Base-by-base conservation (phyloP, 2,888 invertebrate genomes). In the Drosophila borborema region DNA sequence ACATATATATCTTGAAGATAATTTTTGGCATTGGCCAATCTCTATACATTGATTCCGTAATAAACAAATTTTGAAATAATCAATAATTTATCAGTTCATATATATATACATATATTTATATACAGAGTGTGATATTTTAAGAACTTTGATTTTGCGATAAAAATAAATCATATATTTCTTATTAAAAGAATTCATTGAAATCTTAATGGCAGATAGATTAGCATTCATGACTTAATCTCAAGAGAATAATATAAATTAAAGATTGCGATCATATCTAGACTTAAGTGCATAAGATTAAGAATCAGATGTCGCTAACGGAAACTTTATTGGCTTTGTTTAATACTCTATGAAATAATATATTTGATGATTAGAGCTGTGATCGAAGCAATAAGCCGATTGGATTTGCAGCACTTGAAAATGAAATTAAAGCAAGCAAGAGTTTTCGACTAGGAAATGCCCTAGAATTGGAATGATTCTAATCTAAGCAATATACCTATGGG, bases 241-340 rank as follows among this genome's bases (percentile, higher is more conserved):
- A 38, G 38, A 38, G 20, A 16, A 54, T 16, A 23, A 54, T 36
- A 53, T 51, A 7, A 12, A 18, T 34, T 34, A 16, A 38, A 53
- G 53, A 53, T 53, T 53, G 38, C 16, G 20, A 53, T 53, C 53
- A 9, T 38, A 54, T 54, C 53, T 23, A 4, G 20, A 23, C 16
- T 38, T 23, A 16, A 53, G 20, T 53, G 36, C 38, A 36, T 16
- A 16, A 20, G 53, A 54, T 38, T 54, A 16, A 23, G 18, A 38
- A 23, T 20, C 16, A 54, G 20, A 38, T 20, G 20, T 16, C 20
- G 9, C 16, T 5, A 38, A 14, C 16, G 36, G 53, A 53, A 53
- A 53, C 5, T 38, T 53, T 12, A 31, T n/a, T 49, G 10, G 2
- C 34, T 34, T 12, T 5, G 14, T 34, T 18, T 10, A 18, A 51